These are phyloP conservation scores for Clarias macrocephalus DNA, from an alignment of 2,113 vertebrate species.

Conservation along the genomic window DNA sequence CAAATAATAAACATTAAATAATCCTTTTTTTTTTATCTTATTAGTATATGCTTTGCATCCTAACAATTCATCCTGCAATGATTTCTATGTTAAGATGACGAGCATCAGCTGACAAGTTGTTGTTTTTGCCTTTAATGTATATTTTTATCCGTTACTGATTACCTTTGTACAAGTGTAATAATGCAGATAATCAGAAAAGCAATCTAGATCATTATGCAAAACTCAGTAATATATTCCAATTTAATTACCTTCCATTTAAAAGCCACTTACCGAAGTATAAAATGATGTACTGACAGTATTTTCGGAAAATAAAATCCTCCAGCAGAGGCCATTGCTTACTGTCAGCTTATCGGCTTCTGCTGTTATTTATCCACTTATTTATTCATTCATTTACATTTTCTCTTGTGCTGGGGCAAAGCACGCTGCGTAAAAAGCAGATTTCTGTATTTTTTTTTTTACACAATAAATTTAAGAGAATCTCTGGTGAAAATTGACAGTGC, in stretches of 20 bases:
- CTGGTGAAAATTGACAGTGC: not conserved
- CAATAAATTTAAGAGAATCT: not conserved
- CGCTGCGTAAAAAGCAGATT: not conserved
- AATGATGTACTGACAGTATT: constrained; percentile 27
- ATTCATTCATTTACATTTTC: constrained; percentile 32
- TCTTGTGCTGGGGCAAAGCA: not conserved
- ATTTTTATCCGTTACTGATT: not conserved
- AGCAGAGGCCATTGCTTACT: constrained; percentile 18
- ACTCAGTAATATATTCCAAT: not conserved
- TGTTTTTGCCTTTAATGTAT: not conserved
- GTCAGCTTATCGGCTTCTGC: constrained; percentile 15
- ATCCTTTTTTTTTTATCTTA: not conserved
- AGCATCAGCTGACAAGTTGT: not conserved
- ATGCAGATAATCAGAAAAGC: constrained; percentile 6
- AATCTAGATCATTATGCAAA: not conserved
- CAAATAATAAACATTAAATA: not conserved
- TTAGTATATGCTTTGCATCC: not conserved
- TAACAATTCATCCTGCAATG: not conserved
- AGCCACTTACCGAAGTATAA: constrained; percentile 20
- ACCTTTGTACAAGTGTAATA: not conserved
- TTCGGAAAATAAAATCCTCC: constrained; percentile 10
- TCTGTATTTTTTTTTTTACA: not conserved
- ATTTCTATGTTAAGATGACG: not conserved
- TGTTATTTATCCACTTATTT: constrained; percentile 29
- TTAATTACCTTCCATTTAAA: constrained; percentile 22